Evolutionary conservation across 2,113 vertebrate species (phyloP), one percentile per base, ranked within the genome.

Genomic region (Bombycilla garrulus): DNA sequence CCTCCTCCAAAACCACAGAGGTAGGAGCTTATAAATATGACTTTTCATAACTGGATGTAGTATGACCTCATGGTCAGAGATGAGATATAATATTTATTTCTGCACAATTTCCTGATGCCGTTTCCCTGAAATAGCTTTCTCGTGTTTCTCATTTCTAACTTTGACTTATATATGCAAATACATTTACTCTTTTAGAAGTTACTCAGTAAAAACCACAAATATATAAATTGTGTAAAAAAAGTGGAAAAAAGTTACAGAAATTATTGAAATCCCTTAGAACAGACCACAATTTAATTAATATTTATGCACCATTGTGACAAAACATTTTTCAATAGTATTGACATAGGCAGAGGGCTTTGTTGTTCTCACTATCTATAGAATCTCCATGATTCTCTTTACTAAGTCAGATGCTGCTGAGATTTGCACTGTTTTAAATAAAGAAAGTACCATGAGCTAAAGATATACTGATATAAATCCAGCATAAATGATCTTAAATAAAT

Each of bases 41-140:
- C 53, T 96, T 96, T 96, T 93, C 56, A 84, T 86, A 87, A 94
- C 62, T 38, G 22, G 89, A 26, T 71, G 31, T 82, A 85, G 47
- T 78, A 83, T 91, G 86, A 94, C 60, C 40, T 96, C 88, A 76
- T 35, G 66, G 70, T 89, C 62, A 93, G 62, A 92, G 76, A 90
- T 88, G 66, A 94, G 81, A 93, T 84, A 50, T 58, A 67, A 51
- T 86, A 58, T 94, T 96, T 96, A 53, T 73, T 86, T 96, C 83
- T 96, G 65, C 81, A 76, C 77, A 86, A 72, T 92, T 97, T 88
- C 91, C 81, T 97, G 93, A 89, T 93, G 82, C 26, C 61, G 35
- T 48, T 74, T 83, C 72, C 23, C 60, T 94, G 72, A 91, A 97
- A 72, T 35, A 81, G 14, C 57, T 84, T 95, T 86, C 76, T 94